A percentile compares a stretch with the other conserved stretches of the same genome.
phyloP scores from a whole-genome alignment of 2,888 invertebrate genomes.

The Syrphus vitripennis region DNA sequence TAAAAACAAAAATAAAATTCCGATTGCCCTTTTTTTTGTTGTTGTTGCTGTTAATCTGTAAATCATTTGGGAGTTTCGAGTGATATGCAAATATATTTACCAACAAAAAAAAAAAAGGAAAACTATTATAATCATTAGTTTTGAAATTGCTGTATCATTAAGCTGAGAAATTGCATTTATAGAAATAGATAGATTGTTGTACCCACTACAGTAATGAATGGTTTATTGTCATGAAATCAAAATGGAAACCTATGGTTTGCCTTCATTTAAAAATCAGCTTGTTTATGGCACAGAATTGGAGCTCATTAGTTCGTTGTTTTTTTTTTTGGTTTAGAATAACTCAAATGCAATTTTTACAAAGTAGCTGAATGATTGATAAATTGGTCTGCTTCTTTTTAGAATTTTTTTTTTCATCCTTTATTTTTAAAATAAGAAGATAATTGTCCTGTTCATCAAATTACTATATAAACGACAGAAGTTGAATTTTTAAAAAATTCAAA shows the following conservation, averaged over 20 bases:
- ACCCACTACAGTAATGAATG: slow-evolving; percentile 2
- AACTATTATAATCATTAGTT: slow-evolving; percentile 3
- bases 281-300: background rate
- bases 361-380: no score
- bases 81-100: slow-evolving; percentile 10
- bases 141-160: background rate
- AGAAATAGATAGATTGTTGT: background rate
- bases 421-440: no score
- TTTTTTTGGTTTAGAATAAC: no score
- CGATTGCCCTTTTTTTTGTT: background rate
- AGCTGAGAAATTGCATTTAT: slow-evolving; percentile 14
- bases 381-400: no score
- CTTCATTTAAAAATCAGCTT: background rate
- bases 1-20: background rate
- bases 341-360: no score
- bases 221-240: background rate
- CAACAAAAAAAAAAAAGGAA: background rate
- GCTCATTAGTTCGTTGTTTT: background rate
- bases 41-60: background rate
- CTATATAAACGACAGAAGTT: no score
- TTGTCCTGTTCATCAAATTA: no score
- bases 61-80: slow-evolving; percentile 10
- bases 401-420: no score
- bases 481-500: no score
- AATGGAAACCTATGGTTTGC: background rate